Conservation (phyloP, 1,140 invertebrate genomes). For the Protaetia brevitarsis region DNA sequence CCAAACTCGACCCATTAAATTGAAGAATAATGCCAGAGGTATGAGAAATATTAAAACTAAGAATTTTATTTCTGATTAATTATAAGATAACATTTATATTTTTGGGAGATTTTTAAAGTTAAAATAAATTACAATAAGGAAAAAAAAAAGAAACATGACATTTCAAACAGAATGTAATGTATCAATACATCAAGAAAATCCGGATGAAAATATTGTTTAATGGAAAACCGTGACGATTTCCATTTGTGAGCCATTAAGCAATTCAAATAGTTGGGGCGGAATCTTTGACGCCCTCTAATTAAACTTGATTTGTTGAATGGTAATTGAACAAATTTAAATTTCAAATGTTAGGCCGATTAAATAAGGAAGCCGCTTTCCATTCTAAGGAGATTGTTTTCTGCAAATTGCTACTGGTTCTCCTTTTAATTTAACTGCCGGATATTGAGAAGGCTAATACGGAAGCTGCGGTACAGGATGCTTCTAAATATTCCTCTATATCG, state of each 20-base stretch:
- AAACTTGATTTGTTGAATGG: constrained; percentile 18
- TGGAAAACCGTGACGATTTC: background rate
- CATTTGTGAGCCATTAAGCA: constrained; percentile 6
- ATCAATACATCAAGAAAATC: background rate
- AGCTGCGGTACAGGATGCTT: background rate
- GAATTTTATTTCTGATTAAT: too few relatives aligned
- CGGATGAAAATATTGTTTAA: background rate
- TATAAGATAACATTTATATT: too few relatives aligned
- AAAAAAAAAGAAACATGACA: too few relatives aligned
- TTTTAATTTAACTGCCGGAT: background rate
- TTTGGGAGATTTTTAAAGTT: too few relatives aligned
- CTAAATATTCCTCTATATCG: background rate
- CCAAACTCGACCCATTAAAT: too few relatives aligned
- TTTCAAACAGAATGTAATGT: background rate
- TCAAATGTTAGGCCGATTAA: background rate
- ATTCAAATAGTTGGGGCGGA: background rate
- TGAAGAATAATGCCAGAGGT: too few relatives aligned
- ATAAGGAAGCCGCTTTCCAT: constrained; percentile 3
- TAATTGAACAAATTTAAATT: constrained; percentile 15
- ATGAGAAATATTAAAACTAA: too few relatives aligned
- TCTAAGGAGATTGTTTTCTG: constrained; percentile 1
- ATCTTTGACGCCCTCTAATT: constrained; percentile 12
- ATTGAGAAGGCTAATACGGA: constrained; percentile 5
- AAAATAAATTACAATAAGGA: too few relatives aligned
- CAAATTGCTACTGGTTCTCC: background rate